Evolutionary conservation across 2,888 invertebrate genomes (phyloP), one percentile per base, ranked within the genome.

Genomic region (Philereme transversata): DNA sequence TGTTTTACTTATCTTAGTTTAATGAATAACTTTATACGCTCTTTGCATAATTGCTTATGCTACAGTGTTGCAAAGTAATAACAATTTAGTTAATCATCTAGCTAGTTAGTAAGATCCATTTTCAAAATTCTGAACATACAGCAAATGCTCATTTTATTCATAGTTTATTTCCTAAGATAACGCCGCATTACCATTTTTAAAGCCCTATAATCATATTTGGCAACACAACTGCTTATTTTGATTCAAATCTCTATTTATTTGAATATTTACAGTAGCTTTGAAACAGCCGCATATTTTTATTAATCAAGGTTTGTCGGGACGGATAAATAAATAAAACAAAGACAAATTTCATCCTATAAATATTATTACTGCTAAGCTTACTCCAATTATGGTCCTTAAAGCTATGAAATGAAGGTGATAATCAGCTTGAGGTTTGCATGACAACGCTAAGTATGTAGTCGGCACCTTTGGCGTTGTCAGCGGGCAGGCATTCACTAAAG

Each of bases 241-340:
- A 73, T 76, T 65, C 63, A 72, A 75, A 74, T 67, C 10, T 67
- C 60, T 64, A 75, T 76, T 78, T 75, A 73, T 71, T 66, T 64
- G 60, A 65, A 62, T 64, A 65, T 51, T 62, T 47, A 51, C 40
- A 44, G 36, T 54, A 57, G 35, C 53, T 5, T 35, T 50, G 7
- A 50, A 46, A 34, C 64, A 68, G 57, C 63, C 59, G 70, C 73
- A 56, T 50, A 47, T 58, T 69, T 71, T 60, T 69, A 55, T 57
- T 62, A 57, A 60, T 70, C 75, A 76, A 79, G 75, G 72, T 54
- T 64, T 51, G 53, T 43, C 48, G 60, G 51, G 53, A 51, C 52
- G 49, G 35, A 62, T 52, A 64, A 58, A 66, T 64, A 60, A 64
- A 51, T 57, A 10, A 60, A 64, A 63, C 58, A 58, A 55, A 55